Evolutionary conservation across 2,797 vertebrate genomes (phyloP), one percentile per base, ranked within the genome.

Genomic region (Pangasius larnaudii): DNA sequence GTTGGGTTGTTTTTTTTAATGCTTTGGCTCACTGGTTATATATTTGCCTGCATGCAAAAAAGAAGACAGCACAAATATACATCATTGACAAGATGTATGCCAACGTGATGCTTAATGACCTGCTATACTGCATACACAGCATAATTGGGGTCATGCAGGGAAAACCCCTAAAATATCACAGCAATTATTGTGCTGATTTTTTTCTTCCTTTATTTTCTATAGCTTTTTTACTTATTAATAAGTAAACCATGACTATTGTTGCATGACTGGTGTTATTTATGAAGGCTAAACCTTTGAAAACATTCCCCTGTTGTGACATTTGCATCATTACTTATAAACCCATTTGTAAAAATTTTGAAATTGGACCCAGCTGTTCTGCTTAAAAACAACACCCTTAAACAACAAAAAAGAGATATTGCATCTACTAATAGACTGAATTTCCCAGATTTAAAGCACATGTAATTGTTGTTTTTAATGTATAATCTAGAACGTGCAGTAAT

Each of bases 21-120:
- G 33, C 74, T 86, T 67, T 84, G 61, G 33, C 69, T 72, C 33
- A 59, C 51, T 84, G 24, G 46, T 16, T 56, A 53, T 65, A 49
- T 56, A 85, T 65, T 88, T 71, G 46, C 27, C 72, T 72, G 39
- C 42, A 86, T 71, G 22, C 51, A 71, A 58, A 53, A 82, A 72
- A 46, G 36, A 86, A 16, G 46, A 86, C 59, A 59, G 13, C n/a
- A 56, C 49, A 78, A 59, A 84, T 79, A 14, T 53, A 39, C 11
- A 27, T 42, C 11, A 88, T 2, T 67, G 72, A 75, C 30, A 56
- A 39, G 36, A 63, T 77, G 81, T 14, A 65, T 51, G 61, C 49
- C 71, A 51, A 9, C 39, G 18, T 67, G 24, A 27, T 77, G 49
- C 18, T 67, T 77, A 65, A 77, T 75, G 46, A 58, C 30, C 56